Conservation (phyloP, 2,888 invertebrate genomes). For the Orgyia antiqua region DNA sequence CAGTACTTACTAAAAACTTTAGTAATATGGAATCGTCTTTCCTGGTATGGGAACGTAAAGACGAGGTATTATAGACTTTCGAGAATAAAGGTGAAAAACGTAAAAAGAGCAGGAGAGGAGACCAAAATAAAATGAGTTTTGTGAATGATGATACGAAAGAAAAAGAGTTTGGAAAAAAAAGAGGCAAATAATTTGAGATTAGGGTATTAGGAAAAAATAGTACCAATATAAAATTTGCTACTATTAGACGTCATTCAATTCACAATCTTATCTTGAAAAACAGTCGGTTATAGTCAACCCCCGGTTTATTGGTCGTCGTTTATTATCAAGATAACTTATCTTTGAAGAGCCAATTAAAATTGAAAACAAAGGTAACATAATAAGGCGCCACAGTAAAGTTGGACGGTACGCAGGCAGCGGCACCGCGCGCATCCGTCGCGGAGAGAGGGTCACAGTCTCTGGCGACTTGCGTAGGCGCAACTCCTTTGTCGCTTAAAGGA, state of each 20-base stretch:
- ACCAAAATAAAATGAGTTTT: too few relatives aligned
- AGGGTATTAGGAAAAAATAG: too few relatives aligned
- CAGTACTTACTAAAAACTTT: too few relatives aligned
- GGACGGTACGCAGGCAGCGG: slow-evolving; percentile 21
- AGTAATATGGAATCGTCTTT: too few relatives aligned
- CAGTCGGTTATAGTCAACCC: slow-evolving; percentile 62
- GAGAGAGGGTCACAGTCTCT: slow-evolving; percentile 45
- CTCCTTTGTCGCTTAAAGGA: slow-evolving; percentile 62
- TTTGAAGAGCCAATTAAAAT: slow-evolving; percentile 76
- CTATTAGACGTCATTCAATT: slow-evolving; percentile 55
- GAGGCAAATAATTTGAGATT: too few relatives aligned
- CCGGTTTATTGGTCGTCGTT: slow-evolving; percentile 75
- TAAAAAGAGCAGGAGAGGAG: too few relatives aligned
- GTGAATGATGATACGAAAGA: too few relatives aligned
- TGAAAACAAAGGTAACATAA: slow-evolving; percentile 78
- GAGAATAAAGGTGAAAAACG: too few relatives aligned
- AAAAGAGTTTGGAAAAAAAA: too few relatives aligned
- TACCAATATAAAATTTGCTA: too few relatives aligned
- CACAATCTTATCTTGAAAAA: slow-evolving; percentile 65
- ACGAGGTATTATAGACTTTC: too few relatives aligned
- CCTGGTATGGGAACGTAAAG: too few relatives aligned
- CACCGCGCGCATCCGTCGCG: slow-evolving; percentile 22
- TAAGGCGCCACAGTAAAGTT: slow-evolving; percentile 68
- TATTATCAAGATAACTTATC: slow-evolving; percentile 78
- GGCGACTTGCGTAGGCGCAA: slow-evolving; percentile 61